Evolutionary conservation across 2,888 invertebrate genomes (phyloP), one percentile per base, ranked within the genome.

Genomic region (Salticus scenicus): DNA sequence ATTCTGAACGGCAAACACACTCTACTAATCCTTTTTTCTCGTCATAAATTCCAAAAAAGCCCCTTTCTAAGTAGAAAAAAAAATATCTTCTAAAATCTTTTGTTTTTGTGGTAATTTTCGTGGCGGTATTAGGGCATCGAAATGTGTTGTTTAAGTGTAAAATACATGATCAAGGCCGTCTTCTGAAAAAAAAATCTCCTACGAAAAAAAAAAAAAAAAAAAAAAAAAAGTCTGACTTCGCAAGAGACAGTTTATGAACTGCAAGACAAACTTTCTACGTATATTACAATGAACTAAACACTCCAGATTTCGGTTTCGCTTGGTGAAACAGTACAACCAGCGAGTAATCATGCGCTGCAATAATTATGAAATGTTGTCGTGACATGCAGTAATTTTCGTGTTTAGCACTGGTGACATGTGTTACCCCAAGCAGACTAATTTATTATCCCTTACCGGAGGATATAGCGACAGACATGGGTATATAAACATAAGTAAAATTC

Each of bases 31-130:
- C 81, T 73, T 81, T 72, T 74, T n/a, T 33, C 41, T 73, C 33
- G 64, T 63, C 83, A 63, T 73, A 67, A 73, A 84, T 84, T 84
- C 73, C 41, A 42, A 82, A 75, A 31, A 12, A 24, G 57, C 57
- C 17, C 12, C 24, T 24, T 24, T 5, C 24, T 2, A 24, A 24
- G 17, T 17, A 24, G 5, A 17, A 5, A 57, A 57, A n/a, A n/a
- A n/a, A n/a, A n/a, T n/a, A 12, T 67, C 67, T 17, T 63, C 67
- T 28, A n/a, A 24, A 75, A 67, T 33, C 76, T 17, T 17, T 47
- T 17, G 42, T 47, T 47, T 47, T 41, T 31, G 33, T 57, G 73
- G 47, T 69, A 72, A 77, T 73, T n/a, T 77, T 77, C 51, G 28
- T 24, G 20, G 41, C 20, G 57, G 64, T 64, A 73, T 73, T 80